Base-by-base conservation (phyloP, 1,140 invertebrate genomes). In the Polypedilum pembai region DNA sequence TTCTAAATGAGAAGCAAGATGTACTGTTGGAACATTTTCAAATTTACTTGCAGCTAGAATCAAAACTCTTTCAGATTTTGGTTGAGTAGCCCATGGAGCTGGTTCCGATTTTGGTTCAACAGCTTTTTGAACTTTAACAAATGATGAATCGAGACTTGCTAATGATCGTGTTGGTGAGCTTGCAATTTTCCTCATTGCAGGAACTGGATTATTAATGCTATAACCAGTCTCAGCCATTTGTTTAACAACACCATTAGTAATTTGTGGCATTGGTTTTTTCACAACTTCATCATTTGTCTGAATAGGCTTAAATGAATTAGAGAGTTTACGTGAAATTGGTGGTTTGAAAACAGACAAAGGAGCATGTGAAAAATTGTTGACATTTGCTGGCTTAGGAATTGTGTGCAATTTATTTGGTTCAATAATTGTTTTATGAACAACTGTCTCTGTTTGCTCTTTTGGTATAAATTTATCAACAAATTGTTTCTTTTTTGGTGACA, bases 351-450 rank as follows among this genome's bases (percentile, higher is more conserved):
- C 88, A 8, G 89, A 90, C 81, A 88, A 86, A 1, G 88, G 88
- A 2, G 89, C 89, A 78, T 91, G 89, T 65, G 87, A 89, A 77
- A 91, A 91, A 76, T 89, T 86, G 80, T 89, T 89, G 0, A 89
- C 84, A 0, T 85, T 87, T 72, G 85, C 80, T 17, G 86, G 86
- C 79, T 85, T 85, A n/a, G 85, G 83, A 7, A 84, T 1, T 33
- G 24, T 73, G 10, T 24, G 21, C 7, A 73, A 10, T 63, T 40
- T 74, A 18, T 69, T 69, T 20, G 65, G 65, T 18, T 69, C 65
- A 5, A 18, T n/a, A 21, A 69, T 69, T 5, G 20, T 10, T 69
- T 21, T 18, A 8, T 10, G 17, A 3, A 18, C 17, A 18, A 8
- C 15, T 20, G 65, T 18, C 18, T n/a, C n/a, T 8, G 65, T 3